These are phyloP conservation scores for Tipula helvola DNA, from an alignment of 2,888 invertebrate genomes.

Conservation along the genomic window DNA sequence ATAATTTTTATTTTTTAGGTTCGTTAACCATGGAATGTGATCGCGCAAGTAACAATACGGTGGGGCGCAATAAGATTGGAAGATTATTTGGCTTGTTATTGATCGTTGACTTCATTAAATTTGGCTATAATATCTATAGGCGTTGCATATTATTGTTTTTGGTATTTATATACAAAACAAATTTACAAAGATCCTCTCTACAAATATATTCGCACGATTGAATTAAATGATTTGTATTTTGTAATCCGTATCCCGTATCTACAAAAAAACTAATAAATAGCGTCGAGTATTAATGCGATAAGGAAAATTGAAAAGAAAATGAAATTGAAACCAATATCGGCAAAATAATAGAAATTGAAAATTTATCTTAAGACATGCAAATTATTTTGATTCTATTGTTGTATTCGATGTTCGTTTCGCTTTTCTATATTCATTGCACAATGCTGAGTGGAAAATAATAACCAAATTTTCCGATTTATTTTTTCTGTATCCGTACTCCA, in stretches of 20 bases:
- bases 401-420: not conserved
- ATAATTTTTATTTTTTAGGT: not conserved
- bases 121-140: not conserved
- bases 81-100: not conserved
- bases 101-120: not conserved
- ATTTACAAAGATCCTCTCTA: not conserved
- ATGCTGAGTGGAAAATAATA: not conserved
- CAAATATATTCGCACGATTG: not conserved
- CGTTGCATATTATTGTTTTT: not conserved
- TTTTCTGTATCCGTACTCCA: not conserved
- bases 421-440: not conserved
- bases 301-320: not conserved
- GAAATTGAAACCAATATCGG: not conserved
- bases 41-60: not conserved
- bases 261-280: not conserved
- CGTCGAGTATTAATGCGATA: not conserved
- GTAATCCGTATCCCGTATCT: not conserved
- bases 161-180: not conserved
- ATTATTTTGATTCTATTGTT: not conserved
- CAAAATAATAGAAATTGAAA: not conserved
- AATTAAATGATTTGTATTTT: not conserved
- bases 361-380: not conserved
- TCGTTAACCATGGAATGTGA: not conserved
- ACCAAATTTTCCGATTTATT: not conserved
- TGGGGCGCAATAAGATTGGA: not conserved